Conservation (phyloP, 2,888 invertebrate species). For the Alviniconcha strummeri region DNA sequence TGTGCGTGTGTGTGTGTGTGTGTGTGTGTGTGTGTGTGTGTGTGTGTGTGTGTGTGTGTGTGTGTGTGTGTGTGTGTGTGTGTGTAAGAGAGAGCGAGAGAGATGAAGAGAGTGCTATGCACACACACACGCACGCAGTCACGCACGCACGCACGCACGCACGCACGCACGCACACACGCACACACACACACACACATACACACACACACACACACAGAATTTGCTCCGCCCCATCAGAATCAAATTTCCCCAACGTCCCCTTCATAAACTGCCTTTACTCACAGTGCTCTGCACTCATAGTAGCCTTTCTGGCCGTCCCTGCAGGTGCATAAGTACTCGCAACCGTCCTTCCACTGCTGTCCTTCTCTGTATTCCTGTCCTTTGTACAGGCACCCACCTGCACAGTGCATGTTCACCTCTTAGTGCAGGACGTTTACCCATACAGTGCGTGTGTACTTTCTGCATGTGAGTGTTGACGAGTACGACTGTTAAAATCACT, state of each 20-base stretch:
- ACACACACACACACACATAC: not conserved
- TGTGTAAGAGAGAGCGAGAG: no score
- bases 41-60: no score
- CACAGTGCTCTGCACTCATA: slow-evolving; percentile 36
- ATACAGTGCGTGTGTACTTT: not conserved
- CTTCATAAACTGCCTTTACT: not conserved
- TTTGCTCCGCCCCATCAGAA: not conserved
- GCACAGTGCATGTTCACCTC: slow-evolving; percentile 11
- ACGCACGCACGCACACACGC: no score
- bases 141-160: no score
- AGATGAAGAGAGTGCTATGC: no score
- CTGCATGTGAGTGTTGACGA: no score
- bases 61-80: no score
- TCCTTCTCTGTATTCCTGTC: slow-evolving; percentile 27
- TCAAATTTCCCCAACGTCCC: no score
- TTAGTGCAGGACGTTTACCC: not conserved
- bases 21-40: no score
- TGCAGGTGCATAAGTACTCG: slow-evolving; percentile 33
- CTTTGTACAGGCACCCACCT: slow-evolving; percentile 35
- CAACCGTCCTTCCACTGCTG: slow-evolving; percentile 37
- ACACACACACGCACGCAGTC: no score
- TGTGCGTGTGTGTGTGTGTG: no score
- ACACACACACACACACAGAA: not conserved
- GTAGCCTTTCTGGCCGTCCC: slow-evolving; percentile 32
- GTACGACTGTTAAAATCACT: not conserved